phyloP scores from a whole-genome alignment of 2,888 invertebrate genomes.

The Cheilosia vulpina region DNA sequence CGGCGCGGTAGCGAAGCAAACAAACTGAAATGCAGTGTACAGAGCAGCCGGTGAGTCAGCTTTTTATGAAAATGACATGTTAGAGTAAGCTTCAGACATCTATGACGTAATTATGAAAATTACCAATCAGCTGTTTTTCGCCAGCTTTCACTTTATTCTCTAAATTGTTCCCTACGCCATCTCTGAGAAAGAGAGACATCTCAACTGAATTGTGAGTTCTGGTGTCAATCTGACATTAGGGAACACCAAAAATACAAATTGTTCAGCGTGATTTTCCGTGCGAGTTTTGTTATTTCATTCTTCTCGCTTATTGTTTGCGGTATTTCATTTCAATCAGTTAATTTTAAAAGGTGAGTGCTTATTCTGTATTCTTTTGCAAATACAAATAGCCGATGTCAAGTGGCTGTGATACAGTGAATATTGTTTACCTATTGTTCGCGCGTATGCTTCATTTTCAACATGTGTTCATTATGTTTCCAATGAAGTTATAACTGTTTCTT shows the following conservation, averaged over 20 bases:
- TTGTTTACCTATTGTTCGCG: too few relatives aligned
- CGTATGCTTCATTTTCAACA: too few relatives aligned
- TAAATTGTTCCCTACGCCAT: neutral
- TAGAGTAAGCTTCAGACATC: neutral
- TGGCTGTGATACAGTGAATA: too few relatives aligned
- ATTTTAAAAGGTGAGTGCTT: conserved; percentile 33
- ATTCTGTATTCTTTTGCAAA: too few relatives aligned
- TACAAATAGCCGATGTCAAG: too few relatives aligned
- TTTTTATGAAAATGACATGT: too few relatives aligned
- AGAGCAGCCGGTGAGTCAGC: too few relatives aligned
- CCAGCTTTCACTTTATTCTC: neutral
- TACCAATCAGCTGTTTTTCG: conserved; percentile 35
- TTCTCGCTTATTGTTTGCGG: conserved; percentile 26
- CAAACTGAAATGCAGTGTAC: neutral
- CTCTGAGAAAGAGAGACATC: neutral
- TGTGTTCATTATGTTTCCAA: too few relatives aligned
- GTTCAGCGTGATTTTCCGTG: conserved; percentile 8
- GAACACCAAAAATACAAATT: conserved; percentile 12
- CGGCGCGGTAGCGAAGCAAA: neutral
- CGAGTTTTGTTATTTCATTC: conserved; percentile 35
- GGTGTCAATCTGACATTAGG: conserved; percentile 24
- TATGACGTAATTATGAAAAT: conserved; percentile 15
- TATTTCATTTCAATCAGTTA: conserved; percentile 29
- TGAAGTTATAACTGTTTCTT: too few relatives aligned
- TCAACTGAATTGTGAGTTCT: neutral